Conservation (phyloP, 23 tunicate genomes). For the Styela plicata region DNA sequence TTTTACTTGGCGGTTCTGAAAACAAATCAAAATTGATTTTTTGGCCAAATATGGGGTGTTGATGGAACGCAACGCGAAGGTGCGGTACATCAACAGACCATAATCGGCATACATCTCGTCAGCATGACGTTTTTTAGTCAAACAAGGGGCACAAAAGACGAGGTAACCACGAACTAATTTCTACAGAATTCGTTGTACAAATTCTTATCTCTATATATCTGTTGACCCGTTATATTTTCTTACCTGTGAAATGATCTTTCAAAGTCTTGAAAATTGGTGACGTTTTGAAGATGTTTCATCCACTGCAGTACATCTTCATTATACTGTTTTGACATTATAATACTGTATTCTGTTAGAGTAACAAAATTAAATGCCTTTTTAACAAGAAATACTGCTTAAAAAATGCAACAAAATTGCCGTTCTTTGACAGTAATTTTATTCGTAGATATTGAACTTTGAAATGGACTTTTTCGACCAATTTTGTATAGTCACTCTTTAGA, state of each 20-base stretch:
- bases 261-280: background rate
- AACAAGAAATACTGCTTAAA: no score
- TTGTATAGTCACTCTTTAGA: no score
- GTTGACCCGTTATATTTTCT: background rate
- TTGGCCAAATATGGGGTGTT: background rate
- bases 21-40: no score
- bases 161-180: background rate
- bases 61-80: background rate
- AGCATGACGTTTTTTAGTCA: no score
- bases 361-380: no score
- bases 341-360: slow-evolving; percentile 10
- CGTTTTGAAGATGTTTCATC: background rate
- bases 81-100: background rate
- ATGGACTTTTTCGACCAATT: background rate
- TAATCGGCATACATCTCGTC: no score
- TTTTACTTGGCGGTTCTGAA: no score
- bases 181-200: background rate
- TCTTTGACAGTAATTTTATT: no score
- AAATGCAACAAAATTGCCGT: no score
- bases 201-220: background rate
- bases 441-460: background rate
- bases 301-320: background rate
- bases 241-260: background rate
- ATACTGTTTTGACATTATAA: slow-evolving; percentile 7
- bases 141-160: no score